These are phyloP conservation scores for Propithecus deckenii DNA, from an alignment of 2,797 vertebrate species.

Conservation along the genomic window DNA sequence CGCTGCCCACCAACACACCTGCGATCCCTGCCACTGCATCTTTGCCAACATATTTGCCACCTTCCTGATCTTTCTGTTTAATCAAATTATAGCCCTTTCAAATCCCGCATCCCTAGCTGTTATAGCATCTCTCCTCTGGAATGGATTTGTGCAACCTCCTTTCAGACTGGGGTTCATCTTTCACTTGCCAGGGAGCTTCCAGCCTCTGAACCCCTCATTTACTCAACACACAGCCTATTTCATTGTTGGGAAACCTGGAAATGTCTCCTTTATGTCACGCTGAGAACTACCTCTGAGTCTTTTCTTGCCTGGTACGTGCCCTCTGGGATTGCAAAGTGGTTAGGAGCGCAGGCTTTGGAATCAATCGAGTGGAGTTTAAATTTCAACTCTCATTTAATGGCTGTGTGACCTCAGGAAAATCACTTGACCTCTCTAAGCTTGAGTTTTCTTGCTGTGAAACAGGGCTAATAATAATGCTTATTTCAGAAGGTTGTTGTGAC, in stretches of 20 bases:
- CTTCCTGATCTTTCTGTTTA: background rate
- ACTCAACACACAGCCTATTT: background rate
- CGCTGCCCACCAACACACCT: background rate
- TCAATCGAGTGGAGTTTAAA: background rate
- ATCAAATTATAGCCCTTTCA: background rate
- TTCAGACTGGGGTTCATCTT: background rate
- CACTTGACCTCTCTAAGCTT: conserved; percentile 47
- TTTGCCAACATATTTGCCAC: background rate
- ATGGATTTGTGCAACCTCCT: background rate
- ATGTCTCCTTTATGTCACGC: background rate
- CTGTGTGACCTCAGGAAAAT: conserved; percentile 65
- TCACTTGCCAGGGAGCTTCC: background rate
- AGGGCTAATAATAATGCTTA: conserved; percentile 13
- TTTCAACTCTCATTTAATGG: conserved; percentile 25
- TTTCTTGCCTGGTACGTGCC: background rate
- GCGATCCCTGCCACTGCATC: background rate
- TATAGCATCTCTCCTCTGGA: background rate
- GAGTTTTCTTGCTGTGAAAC: background rate
- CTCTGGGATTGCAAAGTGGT: background rate
- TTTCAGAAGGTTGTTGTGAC: conserved; percentile 56
- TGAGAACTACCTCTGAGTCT: background rate
- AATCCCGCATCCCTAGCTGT: background rate
- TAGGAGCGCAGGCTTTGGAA: background rate
- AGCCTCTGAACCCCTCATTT: background rate
- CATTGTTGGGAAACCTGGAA: background rate